Evolutionary conservation across 2,797 vertebrate genomes (phyloP), one percentile per base, ranked within the genome.

Genomic region (Sebastolobus altivelis): DNA sequence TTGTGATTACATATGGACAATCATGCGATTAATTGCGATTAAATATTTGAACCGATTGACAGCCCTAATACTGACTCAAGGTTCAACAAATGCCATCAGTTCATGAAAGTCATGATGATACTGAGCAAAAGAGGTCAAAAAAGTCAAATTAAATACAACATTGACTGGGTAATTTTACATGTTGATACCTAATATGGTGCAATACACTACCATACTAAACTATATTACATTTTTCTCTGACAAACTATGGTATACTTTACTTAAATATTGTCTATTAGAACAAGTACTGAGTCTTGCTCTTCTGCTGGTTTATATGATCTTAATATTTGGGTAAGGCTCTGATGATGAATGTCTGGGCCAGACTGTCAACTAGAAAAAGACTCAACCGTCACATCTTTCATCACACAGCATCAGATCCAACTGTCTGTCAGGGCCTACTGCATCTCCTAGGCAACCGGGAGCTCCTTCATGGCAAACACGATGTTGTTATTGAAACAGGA

Each of bases 381-480:
- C 37, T 62, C 8, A 68, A 70, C 55, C 56, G 66, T 71, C 37
- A 63, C 69, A 74, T 70, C 33, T 43, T 73, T 77, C 29, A 81
- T 82, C 55, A 75, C 58, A 56, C 40, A 35, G 72, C 68, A 65
- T 79, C 67, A 62, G 37, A 88, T 84, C 70, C 9, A 70, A 77
- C 35, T 75, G 74, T 81, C 81, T 88, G 76, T 87, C 79, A 72
- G 75, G 61, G 54, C 76, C 69, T 59, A 77, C 56, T 75, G 73
- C 58, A 83, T 93, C 90, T 84, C 89, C 91, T 83, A 68, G 84
- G 89, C 72, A 90, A 92, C 90, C 0, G 43, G 61, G 72, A 87
- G 87, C 88, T 77, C 58, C 76, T 86, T 74, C 63, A 60, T 31
- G 52, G 67, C 59, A 84, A 87, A 81, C 54, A 67, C n/a, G 67